phyloP scores from a whole-genome alignment of 2,888 invertebrate genomes.

The Drosophila lacicola region DNA sequence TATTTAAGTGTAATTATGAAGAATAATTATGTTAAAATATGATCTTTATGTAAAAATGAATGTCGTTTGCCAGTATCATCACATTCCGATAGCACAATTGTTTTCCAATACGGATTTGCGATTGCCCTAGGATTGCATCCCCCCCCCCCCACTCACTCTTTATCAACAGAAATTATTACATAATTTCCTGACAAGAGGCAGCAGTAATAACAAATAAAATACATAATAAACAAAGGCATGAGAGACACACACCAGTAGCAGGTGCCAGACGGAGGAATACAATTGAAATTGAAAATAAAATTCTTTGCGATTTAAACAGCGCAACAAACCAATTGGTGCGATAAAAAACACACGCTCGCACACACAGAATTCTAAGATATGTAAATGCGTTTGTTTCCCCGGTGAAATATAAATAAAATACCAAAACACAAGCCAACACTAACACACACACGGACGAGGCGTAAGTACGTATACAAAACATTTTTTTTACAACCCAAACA shows the following conservation, averaged over 20 bases:
- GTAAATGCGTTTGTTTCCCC: conserved; percentile 77
- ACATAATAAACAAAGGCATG: conserved; percentile 18
- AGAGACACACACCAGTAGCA: conserved; percentile 26
- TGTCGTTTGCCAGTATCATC: no score
- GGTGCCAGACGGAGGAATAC: conserved; percentile 39
- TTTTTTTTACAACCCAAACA: conserved; percentile 51
- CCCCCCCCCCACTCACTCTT: not conserved
- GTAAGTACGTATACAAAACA: conserved; percentile 25
- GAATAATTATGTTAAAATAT: no score
- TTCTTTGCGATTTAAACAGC: conserved; percentile 56
- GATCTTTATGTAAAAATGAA: no score
- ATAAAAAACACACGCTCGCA: conserved; percentile 44
- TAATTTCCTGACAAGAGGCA: conserved; percentile 37
- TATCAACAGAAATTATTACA: conserved; percentile 47
- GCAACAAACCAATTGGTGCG: conserved; percentile 52
- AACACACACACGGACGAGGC: conserved; percentile 11
- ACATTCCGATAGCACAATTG: no score
- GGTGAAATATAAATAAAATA: conserved; percentile 57
- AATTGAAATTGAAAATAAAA: conserved; percentile 52
- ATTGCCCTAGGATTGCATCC: not conserved
- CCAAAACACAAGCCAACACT: conserved; percentile 37
- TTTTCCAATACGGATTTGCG: not conserved
- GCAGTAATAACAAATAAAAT: conserved; percentile 28
- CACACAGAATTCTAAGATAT: conserved; percentile 50
- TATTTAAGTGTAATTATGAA: no score